A percentile compares a stretch with the other conserved stretches of the same genome.
Conservation (phyloP, 1,140 invertebrate species). For the Drosophila mauritiana region DNA sequence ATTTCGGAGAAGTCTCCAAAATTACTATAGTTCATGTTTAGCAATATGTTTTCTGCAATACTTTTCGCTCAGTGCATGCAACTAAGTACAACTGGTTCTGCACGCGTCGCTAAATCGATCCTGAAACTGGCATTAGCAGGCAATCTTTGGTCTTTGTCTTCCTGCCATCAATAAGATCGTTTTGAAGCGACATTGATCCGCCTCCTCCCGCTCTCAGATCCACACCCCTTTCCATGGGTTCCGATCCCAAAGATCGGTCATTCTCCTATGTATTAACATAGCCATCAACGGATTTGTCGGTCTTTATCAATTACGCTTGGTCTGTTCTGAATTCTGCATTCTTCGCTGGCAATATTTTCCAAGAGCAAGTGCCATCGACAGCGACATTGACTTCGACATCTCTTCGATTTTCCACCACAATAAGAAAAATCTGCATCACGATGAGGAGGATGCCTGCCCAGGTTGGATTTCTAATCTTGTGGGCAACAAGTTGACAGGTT, state of each 20-base stretch:
- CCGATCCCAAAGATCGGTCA: constrained; percentile 29
- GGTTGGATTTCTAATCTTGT: constrained; percentile 57
- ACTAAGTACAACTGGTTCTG: constrained; percentile 59
- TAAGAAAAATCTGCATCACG: constrained; percentile 1
- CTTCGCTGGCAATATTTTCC: constrained; percentile 56
- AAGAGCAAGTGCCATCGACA: constrained; percentile 64
- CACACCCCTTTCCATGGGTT: neutral
- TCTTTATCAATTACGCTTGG: constrained; percentile 80
- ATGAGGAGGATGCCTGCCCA: constrained; percentile 34
- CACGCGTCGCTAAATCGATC: constrained; percentile 56
- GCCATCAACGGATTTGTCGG: constrained; percentile 80
- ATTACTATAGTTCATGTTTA: too few relatives aligned
- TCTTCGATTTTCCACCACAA: constrained; percentile 8
- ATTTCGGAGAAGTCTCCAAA: too few relatives aligned
- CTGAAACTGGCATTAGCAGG: constrained; percentile 57
- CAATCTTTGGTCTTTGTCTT: constrained; percentile 78
- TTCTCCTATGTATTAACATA: constrained; percentile 66
- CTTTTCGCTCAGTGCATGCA: constrained; percentile 17
- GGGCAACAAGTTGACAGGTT: constrained; percentile 59
- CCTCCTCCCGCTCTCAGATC: constrained; percentile 1
- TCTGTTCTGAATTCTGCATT: constrained; percentile 43
- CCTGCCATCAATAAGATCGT: constrained; percentile 82
- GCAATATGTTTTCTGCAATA: neutral
- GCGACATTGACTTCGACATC: constrained; percentile 57
- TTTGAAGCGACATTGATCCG: constrained; percentile 63